Evolutionary conservation across 2,888 invertebrate species (phyloP).

Genomic region (Chouioia cunea): DNA sequence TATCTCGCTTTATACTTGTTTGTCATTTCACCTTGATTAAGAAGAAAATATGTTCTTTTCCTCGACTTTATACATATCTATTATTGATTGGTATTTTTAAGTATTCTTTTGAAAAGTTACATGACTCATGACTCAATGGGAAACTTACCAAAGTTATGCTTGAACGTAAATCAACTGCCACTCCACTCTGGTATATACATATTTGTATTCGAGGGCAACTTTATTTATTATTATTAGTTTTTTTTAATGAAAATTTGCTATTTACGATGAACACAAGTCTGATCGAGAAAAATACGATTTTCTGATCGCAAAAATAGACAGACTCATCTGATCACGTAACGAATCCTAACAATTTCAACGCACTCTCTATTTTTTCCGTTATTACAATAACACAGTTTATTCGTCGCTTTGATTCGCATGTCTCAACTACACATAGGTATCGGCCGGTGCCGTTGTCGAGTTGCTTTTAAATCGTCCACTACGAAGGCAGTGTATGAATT

Average conservation of each 20-base stretch:
- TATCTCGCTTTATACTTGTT: slow-evolving; percentile 16
- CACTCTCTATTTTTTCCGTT: slow-evolving; percentile 3
- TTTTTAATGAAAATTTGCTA: slow-evolving; percentile 26
- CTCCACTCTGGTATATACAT: slow-evolving; percentile 43
- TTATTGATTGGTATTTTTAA: slow-evolving; percentile 16
- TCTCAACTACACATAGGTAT: slow-evolving; percentile 11
- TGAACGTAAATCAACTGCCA: slow-evolving; percentile 11
- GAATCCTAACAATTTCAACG: slow-evolving; percentile 21
- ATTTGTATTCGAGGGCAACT: slow-evolving; percentile 5
- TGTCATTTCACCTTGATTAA: slow-evolving; percentile 7
- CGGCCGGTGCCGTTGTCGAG: slow-evolving; percentile 15
- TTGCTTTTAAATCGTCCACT: slow-evolving; percentile 36
- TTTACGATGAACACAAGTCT: slow-evolving; percentile 39
- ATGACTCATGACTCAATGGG: too few relatives aligned
- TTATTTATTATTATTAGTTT: slow-evolving; percentile 10
- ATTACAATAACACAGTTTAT: slow-evolving; percentile 8
- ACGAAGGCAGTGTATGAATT: slow-evolving; percentile 32
- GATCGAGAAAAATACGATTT: slow-evolving; percentile 34
- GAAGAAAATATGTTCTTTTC: slow-evolving; percentile 30
- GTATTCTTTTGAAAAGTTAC: slow-evolving; percentile 7
- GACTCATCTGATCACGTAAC: slow-evolving; percentile 7
- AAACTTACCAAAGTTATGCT: too few relatives aligned
- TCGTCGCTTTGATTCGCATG: slow-evolving; percentile 15
- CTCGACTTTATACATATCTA: slow-evolving; percentile 39
- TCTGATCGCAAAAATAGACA: slow-evolving; percentile 33